Percentiles rank a stretch among this genome's conserved stretches.
Conservation (phyloP, 2,797 vertebrate genomes). For the Falco columbarius region DNA sequence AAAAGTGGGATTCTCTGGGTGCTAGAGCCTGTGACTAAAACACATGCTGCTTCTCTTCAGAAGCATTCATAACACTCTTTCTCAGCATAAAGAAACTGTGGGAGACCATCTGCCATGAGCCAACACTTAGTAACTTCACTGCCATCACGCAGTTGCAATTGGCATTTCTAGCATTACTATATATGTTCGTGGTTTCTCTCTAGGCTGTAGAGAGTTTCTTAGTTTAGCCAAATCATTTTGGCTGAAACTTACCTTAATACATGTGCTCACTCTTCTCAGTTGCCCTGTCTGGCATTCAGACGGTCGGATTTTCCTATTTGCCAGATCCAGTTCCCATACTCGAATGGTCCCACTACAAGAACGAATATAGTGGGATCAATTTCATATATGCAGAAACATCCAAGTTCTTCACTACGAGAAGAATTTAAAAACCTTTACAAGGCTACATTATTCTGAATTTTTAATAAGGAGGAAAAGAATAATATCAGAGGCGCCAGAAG, state of each 20-base stretch:
- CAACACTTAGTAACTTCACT: background rate
- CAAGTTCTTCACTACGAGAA: background rate
- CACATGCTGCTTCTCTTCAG: background rate
- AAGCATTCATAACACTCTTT: background rate
- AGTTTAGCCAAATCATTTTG: background rate
- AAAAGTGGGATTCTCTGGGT: background rate
- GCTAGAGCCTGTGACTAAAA: background rate
- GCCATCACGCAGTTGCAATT: background rate
- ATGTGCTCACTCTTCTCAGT: slow-evolving; percentile 83
- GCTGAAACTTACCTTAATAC: slow-evolving; percentile 78
- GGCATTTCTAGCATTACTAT: background rate
- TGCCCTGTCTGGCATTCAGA: slow-evolving; percentile 84
- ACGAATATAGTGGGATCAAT: background rate
- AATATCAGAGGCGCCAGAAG: background rate
- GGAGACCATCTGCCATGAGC: background rate
- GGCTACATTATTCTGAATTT: background rate
- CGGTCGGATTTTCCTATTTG: slow-evolving; percentile 85
- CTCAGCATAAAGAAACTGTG: background rate
- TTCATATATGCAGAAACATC: background rate
- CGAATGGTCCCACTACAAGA: slow-evolving; percentile 82
- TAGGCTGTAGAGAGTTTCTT: background rate
- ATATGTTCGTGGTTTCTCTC: background rate
- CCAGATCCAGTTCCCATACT: slow-evolving; percentile 88
- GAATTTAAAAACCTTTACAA: background rate
- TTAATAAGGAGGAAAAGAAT: background rate